Percentiles rank a stretch among this genome's conserved stretches.
phyloP scores from a whole-genome alignment of 2,797 vertebrate species.

The Nothura maculosa region DNA sequence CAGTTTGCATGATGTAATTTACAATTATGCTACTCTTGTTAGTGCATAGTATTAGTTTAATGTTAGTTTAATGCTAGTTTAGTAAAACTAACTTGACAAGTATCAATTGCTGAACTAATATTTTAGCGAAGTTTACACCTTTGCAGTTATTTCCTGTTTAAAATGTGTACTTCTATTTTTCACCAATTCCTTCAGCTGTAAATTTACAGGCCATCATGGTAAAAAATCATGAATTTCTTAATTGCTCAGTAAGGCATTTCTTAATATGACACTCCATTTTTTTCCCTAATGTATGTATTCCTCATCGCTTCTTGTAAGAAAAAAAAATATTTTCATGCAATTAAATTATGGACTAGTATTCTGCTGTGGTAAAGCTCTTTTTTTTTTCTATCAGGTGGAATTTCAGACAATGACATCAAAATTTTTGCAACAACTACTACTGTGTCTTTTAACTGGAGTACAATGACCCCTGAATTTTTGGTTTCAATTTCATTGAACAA shows the following conservation, averaged over 20 bases:
- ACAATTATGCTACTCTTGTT: not conserved
- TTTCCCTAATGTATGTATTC: not conserved
- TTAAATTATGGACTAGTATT: not conserved
- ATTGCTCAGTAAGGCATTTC: not conserved
- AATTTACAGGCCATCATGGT: not conserved
- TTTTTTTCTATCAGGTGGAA: constrained; percentile 62
- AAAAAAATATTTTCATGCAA: not conserved
- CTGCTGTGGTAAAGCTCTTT: not conserved
- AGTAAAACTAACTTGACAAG: not conserved
- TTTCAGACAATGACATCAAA: constrained; percentile 72
- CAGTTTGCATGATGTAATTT: not conserved
- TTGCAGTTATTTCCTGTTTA: not conserved
- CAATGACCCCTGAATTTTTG: constrained; percentile 44
- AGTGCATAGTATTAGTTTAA: too few relatives aligned
- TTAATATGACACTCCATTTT: not conserved
- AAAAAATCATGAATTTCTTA: not conserved
- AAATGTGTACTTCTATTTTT: not conserved
- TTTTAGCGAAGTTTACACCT: not conserved
- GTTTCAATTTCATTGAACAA: constrained; percentile 76
- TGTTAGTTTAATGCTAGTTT: too few relatives aligned
- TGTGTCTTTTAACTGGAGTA: constrained; percentile 80
- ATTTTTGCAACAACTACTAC: constrained; percentile 76
- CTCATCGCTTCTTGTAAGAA: not conserved
- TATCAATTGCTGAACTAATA: not conserved
- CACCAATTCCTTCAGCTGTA: not conserved